Evolutionary conservation across 1,140 invertebrate genomes (phyloP).

Genomic region (Drosophila parvula): DNA sequence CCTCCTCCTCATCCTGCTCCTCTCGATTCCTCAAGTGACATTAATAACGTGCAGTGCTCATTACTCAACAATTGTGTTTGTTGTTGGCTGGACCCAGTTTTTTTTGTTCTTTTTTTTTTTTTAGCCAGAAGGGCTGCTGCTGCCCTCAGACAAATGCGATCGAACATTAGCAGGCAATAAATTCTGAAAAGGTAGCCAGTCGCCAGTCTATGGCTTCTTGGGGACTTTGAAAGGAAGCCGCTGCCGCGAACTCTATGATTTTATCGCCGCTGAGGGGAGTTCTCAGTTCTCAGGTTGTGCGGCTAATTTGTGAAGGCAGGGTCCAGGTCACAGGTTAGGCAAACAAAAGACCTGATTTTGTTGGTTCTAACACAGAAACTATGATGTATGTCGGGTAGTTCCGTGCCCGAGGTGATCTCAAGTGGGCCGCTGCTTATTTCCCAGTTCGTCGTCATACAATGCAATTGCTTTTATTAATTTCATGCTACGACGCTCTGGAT

Average conservation of each 20-base stretch:
- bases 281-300: conserved; percentile 32
- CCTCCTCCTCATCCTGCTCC: background rate
- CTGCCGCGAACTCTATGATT: conserved; percentile 35
- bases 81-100: conserved; percentile 13
- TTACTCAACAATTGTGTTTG: conserved; percentile 78
- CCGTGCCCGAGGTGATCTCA: conserved; percentile 30
- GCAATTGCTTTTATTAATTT: conserved; percentile 80
- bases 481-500: conserved; percentile 63
- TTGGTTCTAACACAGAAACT: conserved; percentile 1
- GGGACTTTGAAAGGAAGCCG: conserved; percentile 18
- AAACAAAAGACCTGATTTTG: conserved; percentile 24
- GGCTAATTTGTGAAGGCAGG: conserved; percentile 37
- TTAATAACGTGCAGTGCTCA: conserved; percentile 81
- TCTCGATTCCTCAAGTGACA: conserved; percentile 61
- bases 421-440: conserved; percentile 52
- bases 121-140: conserved; percentile 35
- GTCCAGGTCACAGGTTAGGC: conserved; percentile 17
- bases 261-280: conserved; percentile 39
- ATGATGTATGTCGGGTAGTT: conserved; percentile 13
- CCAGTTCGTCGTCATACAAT: conserved; percentile 52
- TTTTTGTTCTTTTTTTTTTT: background rate
- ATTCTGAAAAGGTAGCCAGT: conserved; percentile 67
- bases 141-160: conserved; percentile 67
- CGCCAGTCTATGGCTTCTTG: conserved; percentile 2
- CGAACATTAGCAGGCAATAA: conserved; percentile 78